Evolutionary conservation across 2,113 vertebrate species (phyloP).

Genomic region (Myotis davidii): DNA sequence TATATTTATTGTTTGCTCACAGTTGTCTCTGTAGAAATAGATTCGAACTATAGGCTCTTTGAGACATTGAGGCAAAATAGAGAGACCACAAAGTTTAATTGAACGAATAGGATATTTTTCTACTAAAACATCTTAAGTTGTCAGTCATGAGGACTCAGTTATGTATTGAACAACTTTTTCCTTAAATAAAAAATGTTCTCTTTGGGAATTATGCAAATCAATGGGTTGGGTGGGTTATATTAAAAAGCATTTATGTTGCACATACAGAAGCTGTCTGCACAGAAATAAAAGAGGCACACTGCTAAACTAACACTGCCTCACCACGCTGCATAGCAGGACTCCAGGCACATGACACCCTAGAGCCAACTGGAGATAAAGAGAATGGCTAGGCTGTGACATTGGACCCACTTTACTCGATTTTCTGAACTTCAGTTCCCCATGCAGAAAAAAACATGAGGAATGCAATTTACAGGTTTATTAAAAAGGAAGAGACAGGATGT

Average conservation of each 20-base stretch:
- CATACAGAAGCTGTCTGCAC: neutral
- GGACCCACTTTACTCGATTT: neutral
- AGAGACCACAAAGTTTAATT: neutral
- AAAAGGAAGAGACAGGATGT: neutral
- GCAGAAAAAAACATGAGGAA: neutral
- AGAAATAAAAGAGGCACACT: neutral
- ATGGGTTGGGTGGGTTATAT: neutral
- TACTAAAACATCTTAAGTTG: neutral
- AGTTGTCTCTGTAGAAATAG: neutral
- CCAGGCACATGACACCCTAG: neutral
- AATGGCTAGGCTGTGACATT: neutral
- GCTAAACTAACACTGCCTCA: neutral
- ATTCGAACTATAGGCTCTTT: neutral
- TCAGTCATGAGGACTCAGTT: neutral
- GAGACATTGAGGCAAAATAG: neutral
- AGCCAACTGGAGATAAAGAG: neutral
- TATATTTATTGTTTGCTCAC: neutral
- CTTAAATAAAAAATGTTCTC: neutral
- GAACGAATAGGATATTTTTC: neutral
- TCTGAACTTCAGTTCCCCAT: neutral
- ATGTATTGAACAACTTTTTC: neutral
- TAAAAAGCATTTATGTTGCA: neutral
- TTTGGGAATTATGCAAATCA: neutral
- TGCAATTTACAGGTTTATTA: neutral
- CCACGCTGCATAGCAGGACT: too few relatives aligned